Evolutionary conservation across 2,888 invertebrate species (phyloP).

Genomic region (Acrobasis suavella): DNA sequence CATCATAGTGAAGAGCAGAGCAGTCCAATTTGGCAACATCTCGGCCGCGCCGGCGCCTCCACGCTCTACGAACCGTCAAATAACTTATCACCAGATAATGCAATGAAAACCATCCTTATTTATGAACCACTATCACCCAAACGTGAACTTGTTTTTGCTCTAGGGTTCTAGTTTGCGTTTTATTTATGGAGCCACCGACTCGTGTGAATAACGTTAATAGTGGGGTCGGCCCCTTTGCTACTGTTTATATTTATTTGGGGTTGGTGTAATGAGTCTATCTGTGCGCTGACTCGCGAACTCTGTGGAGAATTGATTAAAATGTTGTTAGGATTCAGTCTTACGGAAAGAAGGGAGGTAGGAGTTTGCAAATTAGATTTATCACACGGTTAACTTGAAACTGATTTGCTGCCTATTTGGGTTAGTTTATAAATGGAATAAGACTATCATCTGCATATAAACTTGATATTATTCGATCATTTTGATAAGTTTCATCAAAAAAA

Average conservation of each 20-base stretch:
- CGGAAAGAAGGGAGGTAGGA: conserved; percentile 70
- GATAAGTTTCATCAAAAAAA: no score
- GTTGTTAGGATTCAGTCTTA: conserved; percentile 77
- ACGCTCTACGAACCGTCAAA: conserved; percentile 77
- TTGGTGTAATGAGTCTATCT: conserved; percentile 79
- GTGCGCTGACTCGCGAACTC: conserved; percentile 80
- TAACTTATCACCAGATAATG: conserved; percentile 80
- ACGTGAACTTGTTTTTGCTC: conserved; percentile 71
- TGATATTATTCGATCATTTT: no score
- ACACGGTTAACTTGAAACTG: conserved; percentile 27
- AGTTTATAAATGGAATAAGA: background rate
- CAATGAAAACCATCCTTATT: conserved; percentile 78
- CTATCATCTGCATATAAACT: background rate
- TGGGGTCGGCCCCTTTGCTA: conserved; percentile 74
- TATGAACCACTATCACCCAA: conserved; percentile 72
- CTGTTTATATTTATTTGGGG: conserved; percentile 82
- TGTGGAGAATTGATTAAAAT: conserved; percentile 82
- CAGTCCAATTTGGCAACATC: conserved; percentile 70
- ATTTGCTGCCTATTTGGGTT: conserved; percentile 10
- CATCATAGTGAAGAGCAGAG: conserved; percentile 63
- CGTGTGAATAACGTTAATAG: conserved; percentile 81
- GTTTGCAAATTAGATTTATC: conserved; percentile 64
- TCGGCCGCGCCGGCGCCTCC: conserved; percentile 57
- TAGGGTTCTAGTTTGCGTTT: conserved; percentile 69
- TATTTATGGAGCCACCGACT: conserved; percentile 78